These are phyloP conservation scores for Rugalucina vietnamica DNA, from an alignment of 2,888 invertebrate species.

Conservation along the genomic window DNA sequence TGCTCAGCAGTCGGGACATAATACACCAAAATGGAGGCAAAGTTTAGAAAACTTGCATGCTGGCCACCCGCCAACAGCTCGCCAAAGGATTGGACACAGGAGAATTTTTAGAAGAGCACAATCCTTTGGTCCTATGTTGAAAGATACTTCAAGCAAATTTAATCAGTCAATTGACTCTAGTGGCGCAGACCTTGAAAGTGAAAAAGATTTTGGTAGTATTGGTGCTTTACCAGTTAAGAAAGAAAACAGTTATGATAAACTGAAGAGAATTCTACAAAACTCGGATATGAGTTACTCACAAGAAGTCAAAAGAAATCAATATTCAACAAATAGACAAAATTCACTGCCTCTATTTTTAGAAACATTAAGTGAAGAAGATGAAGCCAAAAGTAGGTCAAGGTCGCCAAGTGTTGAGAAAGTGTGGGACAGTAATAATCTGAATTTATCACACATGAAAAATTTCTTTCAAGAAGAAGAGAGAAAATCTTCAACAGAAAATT, in stretches of 20 bases:
- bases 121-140: slow-evolving; percentile 9
- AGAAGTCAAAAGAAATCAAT: slow-evolving; percentile 52
- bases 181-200: slow-evolving; percentile 3
- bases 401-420: slow-evolving; percentile 43
- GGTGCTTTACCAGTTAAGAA: slow-evolving; percentile 46
- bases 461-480: slow-evolving; percentile 53
- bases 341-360: slow-evolving; percentile 78
- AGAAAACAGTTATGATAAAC: slow-evolving; percentile 59
- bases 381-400: slow-evolving; percentile 52
- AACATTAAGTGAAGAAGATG: slow-evolving; percentile 77
- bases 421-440: not conserved
- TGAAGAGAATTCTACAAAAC: slow-evolving; percentile 51
- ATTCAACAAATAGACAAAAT: slow-evolving; percentile 71
- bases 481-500: slow-evolving; percentile 24
- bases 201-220: slow-evolving; percentile 21
- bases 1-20: slow-evolving; percentile 47
- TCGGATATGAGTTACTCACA: slow-evolving; percentile 16
- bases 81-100: slow-evolving; percentile 1
- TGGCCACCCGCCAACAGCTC: not conserved
- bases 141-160: not conserved
- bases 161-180: not conserved
- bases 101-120: slow-evolving; percentile 17
- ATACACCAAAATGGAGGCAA: slow-evolving; percentile 37
- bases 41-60: slow-evolving; percentile 42
- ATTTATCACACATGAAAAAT: slow-evolving; percentile 15